Conservation (phyloP, 2,888 invertebrate species). For the Oscheius sp. region DNA sequence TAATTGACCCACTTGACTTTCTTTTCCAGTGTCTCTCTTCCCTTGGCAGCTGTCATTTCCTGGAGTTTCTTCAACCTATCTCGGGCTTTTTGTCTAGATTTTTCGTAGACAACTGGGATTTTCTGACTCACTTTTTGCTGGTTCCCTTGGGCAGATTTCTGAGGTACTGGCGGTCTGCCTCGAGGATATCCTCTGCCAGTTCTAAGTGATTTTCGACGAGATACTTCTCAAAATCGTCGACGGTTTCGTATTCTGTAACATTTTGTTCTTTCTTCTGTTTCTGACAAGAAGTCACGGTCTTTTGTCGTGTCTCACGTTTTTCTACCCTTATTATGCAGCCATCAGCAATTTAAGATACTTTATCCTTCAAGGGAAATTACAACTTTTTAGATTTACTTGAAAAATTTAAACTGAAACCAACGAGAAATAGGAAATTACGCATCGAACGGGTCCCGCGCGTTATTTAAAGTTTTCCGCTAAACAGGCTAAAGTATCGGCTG, state of each 20-base stretch:
- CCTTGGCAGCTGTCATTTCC: conserved; percentile 39
- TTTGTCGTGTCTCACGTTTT: too few species aligned
- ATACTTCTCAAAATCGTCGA: conserved; percentile 43
- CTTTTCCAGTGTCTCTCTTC: conserved; percentile 19
- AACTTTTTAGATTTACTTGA: too few species aligned
- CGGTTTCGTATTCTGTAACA: not conserved
- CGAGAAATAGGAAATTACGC: too few species aligned
- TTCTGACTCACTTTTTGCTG: conserved; percentile 47
- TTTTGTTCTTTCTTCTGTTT: not conserved
- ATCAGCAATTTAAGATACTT: too few species aligned
- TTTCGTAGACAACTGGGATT: not conserved
- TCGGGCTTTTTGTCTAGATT: conserved; percentile 45
- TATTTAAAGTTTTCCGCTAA: too few species aligned
- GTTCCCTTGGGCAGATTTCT: conserved; percentile 35
- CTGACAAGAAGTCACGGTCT: too few species aligned
- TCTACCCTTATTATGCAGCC: too few species aligned
- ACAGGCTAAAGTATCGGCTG: too few species aligned
- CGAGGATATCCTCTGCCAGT: conserved; percentile 38
- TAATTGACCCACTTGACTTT: conserved; percentile 11
- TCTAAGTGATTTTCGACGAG: conserved; percentile 35
- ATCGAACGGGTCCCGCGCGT: too few species aligned
- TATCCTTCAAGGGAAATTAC: too few species aligned
- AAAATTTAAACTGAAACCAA: too few species aligned
- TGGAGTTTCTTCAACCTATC: conserved; percentile 41
- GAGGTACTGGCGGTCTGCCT: conserved; percentile 12